Evolutionary conservation across 2,797 vertebrate species (phyloP).

Genomic region (Macrochelys suwanniensis): DNA sequence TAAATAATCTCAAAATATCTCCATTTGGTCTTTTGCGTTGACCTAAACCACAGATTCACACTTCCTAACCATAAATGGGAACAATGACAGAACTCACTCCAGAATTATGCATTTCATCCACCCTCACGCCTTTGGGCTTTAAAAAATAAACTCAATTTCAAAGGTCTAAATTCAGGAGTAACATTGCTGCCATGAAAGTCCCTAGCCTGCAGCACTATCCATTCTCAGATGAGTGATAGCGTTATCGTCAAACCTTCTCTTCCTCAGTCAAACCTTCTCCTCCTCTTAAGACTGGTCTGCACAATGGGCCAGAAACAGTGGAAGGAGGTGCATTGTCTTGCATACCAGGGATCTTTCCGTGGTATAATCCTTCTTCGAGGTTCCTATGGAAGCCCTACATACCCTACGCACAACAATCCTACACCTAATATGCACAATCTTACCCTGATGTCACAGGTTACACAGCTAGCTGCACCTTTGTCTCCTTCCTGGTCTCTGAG

Average conservation of each 20-base stretch:
- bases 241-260: too few relatives aligned
- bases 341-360: not conserved
- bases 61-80: not conserved
- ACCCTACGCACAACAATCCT: too few relatives aligned
- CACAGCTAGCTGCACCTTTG: too few relatives aligned
- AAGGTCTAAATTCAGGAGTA: not conserved
- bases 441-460: too few relatives aligned
- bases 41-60: not conserved
- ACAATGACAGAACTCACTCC: not conserved
- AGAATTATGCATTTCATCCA: not conserved
- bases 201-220: accelerated
- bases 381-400: not conserved
- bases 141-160: not conserved
- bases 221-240: too few relatives aligned
- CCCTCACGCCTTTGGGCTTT: not conserved
- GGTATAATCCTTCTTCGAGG: not conserved
- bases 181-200: not conserved
- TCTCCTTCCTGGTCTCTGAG: too few relatives aligned
- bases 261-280: too few relatives aligned
- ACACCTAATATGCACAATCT: too few relatives aligned
- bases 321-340: not conserved
- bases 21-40: not conserved
- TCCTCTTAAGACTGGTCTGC: too few relatives aligned
- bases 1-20: not conserved
- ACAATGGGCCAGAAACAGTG: too few relatives aligned